Evolutionary conservation across 2,797 vertebrate genomes (phyloP).

Genomic region (Argentina silus): DNA sequence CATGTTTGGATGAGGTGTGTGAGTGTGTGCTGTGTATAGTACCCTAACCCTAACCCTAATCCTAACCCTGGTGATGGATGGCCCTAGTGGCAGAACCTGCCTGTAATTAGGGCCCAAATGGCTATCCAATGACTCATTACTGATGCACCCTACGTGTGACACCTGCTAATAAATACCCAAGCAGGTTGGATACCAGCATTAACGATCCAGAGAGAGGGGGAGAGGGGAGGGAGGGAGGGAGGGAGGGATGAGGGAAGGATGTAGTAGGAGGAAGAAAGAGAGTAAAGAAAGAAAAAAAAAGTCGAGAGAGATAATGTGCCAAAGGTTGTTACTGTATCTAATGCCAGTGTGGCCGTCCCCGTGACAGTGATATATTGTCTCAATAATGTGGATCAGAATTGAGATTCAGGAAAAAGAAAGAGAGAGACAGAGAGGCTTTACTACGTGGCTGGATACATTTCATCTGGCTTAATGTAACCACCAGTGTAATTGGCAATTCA

Average conservation of each 20-base stretch:
- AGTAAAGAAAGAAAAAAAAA: conserved; percentile 2
- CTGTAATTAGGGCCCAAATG: conserved; percentile 68
- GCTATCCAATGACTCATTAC: conserved; percentile 68
- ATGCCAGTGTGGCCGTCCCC: conserved; percentile 28
- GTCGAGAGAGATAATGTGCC: conserved; percentile 8
- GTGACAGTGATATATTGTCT: conserved; percentile 64
- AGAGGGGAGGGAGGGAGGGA: conserved; percentile 2
- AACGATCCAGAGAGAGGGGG: conserved; percentile 41
- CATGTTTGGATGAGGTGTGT: conserved; percentile 38
- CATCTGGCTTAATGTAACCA: no score
- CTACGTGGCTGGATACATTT: neutral
- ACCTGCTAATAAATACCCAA: conserved; percentile 62
- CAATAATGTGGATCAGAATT: conserved; percentile 44
- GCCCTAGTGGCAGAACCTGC: conserved; percentile 34
- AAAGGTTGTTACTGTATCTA: conserved; percentile 17
- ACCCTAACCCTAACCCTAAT: no score
- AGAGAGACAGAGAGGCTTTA: conserved; percentile 15
- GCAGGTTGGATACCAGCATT: conserved; percentile 39
- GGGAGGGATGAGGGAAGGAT: neutral
- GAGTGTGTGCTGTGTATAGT: neutral
- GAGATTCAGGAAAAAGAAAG: conserved; percentile 20
- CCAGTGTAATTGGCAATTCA: neutral
- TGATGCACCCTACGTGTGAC: conserved; percentile 65
- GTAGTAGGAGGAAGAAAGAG: neutral
- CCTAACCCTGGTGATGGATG: conserved; percentile 66